Conservation (phyloP, 2,113 vertebrate species). For the Guaruba guarouba region DNA sequence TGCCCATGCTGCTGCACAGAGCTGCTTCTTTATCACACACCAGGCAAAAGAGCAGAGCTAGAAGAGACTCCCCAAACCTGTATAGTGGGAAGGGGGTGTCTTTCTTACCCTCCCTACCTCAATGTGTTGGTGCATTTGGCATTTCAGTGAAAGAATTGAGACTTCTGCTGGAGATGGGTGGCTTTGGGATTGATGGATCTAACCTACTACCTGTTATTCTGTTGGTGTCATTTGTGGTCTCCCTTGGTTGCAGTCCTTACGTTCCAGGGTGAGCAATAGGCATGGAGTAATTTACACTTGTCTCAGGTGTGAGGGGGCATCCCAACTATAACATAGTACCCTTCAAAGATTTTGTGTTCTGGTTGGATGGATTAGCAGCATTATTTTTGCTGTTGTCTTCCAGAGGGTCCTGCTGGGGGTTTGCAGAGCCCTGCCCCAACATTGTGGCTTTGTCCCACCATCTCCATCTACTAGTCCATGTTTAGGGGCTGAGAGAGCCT, state of each 20-base stretch:
- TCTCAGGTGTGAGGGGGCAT: not conserved
- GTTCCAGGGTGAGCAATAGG: not conserved
- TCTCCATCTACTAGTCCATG: not conserved
- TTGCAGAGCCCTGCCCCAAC: not conserved
- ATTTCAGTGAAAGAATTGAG: not conserved
- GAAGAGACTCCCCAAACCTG: not conserved
- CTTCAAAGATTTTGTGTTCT: not conserved
- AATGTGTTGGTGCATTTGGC: not conserved
- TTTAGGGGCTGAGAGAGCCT: not conserved
- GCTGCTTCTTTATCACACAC: not conserved
- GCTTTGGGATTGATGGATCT: not conserved
- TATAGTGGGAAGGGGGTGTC: too few species aligned
- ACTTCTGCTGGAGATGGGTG: not conserved
- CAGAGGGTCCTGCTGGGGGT: not conserved
- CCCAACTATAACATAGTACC: not conserved
- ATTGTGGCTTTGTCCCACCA: fast-evolving
- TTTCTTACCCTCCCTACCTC: not conserved
- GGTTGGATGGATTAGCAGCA: not conserved
- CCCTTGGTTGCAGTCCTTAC: not conserved
- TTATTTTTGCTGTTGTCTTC: not conserved
- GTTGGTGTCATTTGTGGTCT: not conserved
- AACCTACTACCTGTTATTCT: not conserved
- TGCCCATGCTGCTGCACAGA: not conserved
- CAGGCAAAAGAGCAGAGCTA: not conserved
- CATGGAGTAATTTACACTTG: not conserved